Conservation (phyloP, 2,888 invertebrate genomes). For the Desoria tigrina region DNA sequence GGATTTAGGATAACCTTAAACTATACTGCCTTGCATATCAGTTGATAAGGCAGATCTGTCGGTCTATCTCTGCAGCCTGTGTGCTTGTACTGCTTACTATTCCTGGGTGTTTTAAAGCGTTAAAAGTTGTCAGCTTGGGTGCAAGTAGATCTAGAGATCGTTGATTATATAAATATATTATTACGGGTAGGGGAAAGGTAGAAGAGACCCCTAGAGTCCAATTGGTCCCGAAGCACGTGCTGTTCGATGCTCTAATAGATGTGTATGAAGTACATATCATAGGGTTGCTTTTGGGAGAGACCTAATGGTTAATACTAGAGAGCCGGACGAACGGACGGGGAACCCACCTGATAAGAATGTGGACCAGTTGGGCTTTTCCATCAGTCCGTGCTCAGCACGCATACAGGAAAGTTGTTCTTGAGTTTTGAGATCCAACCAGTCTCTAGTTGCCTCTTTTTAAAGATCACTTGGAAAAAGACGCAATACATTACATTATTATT, state of each 20-base stretch:
- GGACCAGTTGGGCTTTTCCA: slow-evolving; percentile 33
- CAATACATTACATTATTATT: neutral
- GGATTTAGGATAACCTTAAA: neutral
- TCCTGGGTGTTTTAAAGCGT: too few relatives aligned
- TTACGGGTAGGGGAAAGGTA: too few relatives aligned
- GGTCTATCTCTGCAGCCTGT: too few relatives aligned
- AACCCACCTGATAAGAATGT: slow-evolving; percentile 42
- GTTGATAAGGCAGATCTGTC: too few relatives aligned
- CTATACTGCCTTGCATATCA: too few relatives aligned
- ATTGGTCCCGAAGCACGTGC: slow-evolving; percentile 43
- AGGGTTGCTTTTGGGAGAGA: slow-evolving; percentile 4
- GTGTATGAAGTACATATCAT: neutral
- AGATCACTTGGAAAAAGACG: slow-evolving; percentile 8
- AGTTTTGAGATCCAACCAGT: neutral
- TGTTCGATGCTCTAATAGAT: neutral
- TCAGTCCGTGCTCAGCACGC: slow-evolving; percentile 49
- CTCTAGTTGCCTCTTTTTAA: slow-evolving; percentile 9
- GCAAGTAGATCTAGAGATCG: too few relatives aligned
- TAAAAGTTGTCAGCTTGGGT: too few relatives aligned
- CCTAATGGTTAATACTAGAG: neutral
- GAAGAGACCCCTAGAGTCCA: slow-evolving; percentile 7
- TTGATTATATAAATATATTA: too few relatives aligned
- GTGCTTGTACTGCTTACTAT: too few relatives aligned
- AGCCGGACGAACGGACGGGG: slow-evolving; percentile 4
- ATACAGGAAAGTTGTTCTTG: slow-evolving; percentile 31